phyloP scores from a whole-genome alignment of 1,140 invertebrate genomes.

The Lasioglossum albipes region DNA sequence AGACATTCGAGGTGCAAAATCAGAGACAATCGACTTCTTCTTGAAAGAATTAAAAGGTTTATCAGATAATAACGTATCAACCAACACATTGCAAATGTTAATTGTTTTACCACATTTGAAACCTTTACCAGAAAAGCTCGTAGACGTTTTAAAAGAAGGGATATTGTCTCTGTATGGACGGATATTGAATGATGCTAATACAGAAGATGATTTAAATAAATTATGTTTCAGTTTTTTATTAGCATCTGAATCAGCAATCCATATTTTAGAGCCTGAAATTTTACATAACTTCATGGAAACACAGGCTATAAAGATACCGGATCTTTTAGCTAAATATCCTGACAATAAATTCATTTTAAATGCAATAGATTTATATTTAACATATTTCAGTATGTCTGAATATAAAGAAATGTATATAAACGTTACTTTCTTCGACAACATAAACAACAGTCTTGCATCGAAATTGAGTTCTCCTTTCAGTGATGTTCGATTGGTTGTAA shows the following conservation, averaged over 20 bases:
- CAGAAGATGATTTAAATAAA: conserved; percentile 33
- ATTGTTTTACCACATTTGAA: conserved; percentile 74
- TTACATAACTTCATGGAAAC: conserved; percentile 74
- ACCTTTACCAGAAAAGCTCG: conserved; percentile 57
- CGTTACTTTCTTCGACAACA: conserved; percentile 58
- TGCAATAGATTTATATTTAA: conserved; percentile 68
- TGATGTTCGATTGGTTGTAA: conserved; percentile 84
- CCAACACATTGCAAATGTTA: conserved; percentile 66
- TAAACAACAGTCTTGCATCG: conserved; percentile 41
- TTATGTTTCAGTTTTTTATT: conserved; percentile 72
- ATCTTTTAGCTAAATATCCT: conserved; percentile 59
- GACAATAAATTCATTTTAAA: conserved; percentile 68
- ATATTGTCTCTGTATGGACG: conserved; percentile 59
- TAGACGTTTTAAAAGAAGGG: conserved; percentile 50
- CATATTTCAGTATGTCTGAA: conserved; percentile 57
- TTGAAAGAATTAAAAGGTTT: conserved; percentile 59
- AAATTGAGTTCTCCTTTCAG: conserved; percentile 74
- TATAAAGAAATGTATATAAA: conserved; percentile 60
- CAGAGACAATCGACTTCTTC: conserved; percentile 59
- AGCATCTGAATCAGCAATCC: conserved; percentile 81
- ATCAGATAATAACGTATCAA: conserved; percentile 46
- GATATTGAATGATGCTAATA: conserved; percentile 48
- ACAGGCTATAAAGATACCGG: conserved; percentile 65
- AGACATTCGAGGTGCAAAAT: conserved; percentile 79
- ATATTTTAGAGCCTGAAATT: conserved; percentile 78